Evolutionary conservation across 2,797 vertebrate species (phyloP).

Genomic region (Neosalanx taihuensis): DNA sequence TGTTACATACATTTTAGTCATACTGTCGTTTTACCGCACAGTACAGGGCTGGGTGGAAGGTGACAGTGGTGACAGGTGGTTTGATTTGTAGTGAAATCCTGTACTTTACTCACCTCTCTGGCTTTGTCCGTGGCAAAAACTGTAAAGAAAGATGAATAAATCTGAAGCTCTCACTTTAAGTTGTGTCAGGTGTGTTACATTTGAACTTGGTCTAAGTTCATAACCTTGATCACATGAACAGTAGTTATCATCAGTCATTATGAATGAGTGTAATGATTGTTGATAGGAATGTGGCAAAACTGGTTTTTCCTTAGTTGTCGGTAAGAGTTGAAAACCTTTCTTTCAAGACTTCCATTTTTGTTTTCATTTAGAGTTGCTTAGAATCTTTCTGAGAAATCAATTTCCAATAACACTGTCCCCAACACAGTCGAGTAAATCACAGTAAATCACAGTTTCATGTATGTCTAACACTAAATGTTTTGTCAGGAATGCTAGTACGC

Average conservation of each 20-base stretch:
- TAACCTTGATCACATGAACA: background rate
- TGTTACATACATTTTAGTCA: background rate
- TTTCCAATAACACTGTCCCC: background rate
- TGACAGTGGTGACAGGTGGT: background rate
- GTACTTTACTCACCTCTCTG: slow-evolving; percentile 11
- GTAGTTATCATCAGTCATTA: background rate
- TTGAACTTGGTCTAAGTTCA: no score
- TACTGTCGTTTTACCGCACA: no score
- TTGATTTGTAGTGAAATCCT: background rate
- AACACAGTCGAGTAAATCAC: no score
- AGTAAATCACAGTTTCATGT: no score
- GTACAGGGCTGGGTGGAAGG: background rate
- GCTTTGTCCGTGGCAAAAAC: slow-evolving; percentile 7
- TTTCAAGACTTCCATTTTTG: background rate
- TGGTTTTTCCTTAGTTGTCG: background rate
- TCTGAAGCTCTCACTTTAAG: no score
- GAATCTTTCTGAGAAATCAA: background rate
- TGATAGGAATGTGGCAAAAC: slow-evolving; percentile 7
- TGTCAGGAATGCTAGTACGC: no score
- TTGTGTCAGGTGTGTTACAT: no score
- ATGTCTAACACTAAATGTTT: no score
- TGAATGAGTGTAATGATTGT: background rate
- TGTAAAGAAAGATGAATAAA: background rate
- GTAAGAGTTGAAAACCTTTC: background rate
- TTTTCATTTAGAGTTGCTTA: background rate